phyloP scores from a whole-genome alignment of 2,113 vertebrate species.

The Chrysochloris asiatica region DNA sequence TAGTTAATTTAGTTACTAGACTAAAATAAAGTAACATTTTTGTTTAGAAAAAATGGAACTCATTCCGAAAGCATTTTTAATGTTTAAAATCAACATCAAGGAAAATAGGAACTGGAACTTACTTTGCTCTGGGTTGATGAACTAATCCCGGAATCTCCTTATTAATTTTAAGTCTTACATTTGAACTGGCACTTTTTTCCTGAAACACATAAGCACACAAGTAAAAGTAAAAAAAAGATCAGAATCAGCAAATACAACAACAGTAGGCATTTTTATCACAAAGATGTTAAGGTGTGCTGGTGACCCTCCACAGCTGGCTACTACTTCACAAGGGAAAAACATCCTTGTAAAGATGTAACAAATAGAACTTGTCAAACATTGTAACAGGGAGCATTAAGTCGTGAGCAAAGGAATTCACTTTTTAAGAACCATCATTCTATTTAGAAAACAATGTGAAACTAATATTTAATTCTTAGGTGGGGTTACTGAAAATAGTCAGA shows the following conservation, averaged over 20 bases:
- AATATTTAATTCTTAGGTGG: neutral
- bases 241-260: slow-evolving; percentile 18
- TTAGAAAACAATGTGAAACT: neutral
- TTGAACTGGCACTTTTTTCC: slow-evolving; percentile 91
- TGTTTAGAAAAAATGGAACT: neutral
- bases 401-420: neutral
- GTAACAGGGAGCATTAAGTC: neutral
- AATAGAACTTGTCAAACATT: rapidly evolving
- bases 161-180: slow-evolving; percentile 85
- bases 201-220: slow-evolving; percentile 83
- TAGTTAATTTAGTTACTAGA: too few relatives aligned
- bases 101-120: slow-evolving; percentile 72
- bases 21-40: too few relatives aligned
- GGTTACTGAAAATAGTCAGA: neutral
- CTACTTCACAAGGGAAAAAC: neutral
- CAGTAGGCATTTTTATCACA: slow-evolving; percentile 28
- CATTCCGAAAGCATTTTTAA: slow-evolving; percentile 13
- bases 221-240: neutral
- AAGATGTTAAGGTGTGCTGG: neutral
- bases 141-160: slow-evolving; percentile 89
- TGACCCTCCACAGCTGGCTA: neutral
- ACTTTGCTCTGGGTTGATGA: slow-evolving; percentile 90
- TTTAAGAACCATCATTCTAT: neutral
- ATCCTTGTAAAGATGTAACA: neutral
- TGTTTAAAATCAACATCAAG: neutral